Evolutionary conservation across 2,797 vertebrate genomes (phyloP).

Genomic region (Carapus acus): DNA sequence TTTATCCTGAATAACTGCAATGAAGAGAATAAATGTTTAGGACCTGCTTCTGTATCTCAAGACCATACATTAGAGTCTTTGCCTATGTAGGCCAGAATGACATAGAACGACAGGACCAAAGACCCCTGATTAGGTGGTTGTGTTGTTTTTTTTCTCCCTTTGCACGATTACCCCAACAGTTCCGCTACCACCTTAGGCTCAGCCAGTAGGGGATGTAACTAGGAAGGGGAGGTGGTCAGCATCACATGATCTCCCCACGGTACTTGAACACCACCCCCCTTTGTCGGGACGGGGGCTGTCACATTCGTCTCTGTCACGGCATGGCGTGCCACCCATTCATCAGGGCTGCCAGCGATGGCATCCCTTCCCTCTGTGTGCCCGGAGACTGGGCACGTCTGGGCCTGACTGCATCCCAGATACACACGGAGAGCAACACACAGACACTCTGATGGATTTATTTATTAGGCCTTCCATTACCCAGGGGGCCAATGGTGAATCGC

Average conservation of each 20-base stretch:
- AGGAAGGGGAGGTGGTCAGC: conserved; percentile 53
- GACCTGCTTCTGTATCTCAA: too few species aligned
- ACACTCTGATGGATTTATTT: conserved; percentile 80
- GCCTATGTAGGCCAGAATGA: too few species aligned
- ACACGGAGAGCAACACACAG: conserved; percentile 70
- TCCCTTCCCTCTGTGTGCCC: conserved; percentile 71
- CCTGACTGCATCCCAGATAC: conserved; percentile 74
- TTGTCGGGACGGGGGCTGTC: conserved; percentile 67
- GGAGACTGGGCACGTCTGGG: conserved; percentile 71
- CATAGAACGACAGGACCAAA: too few species aligned
- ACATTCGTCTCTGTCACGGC: conserved; percentile 83
- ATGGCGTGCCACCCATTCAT: conserved; percentile 75
- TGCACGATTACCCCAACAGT: conserved; percentile 15
- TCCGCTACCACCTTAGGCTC: conserved; percentile 38
- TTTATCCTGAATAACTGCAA: too few species aligned
- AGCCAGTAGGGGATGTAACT: conserved; percentile 46
- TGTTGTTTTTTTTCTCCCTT: conserved; percentile 31
- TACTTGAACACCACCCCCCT: conserved; percentile 60
- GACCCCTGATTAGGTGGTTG: conserved; percentile 22
- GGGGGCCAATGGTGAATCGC: conserved; percentile 74
- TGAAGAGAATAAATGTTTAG: too few species aligned
- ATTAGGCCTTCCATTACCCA: conserved; percentile 80
- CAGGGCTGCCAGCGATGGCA: conserved; percentile 77
- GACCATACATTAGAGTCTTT: too few species aligned
- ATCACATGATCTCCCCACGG: conserved; percentile 63